A percentile compares a stretch with the other conserved stretches of the same genome.
phyloP scores from a whole-genome alignment of 2,113 vertebrate genomes.

The Genyomyrus donnyi region DNA sequence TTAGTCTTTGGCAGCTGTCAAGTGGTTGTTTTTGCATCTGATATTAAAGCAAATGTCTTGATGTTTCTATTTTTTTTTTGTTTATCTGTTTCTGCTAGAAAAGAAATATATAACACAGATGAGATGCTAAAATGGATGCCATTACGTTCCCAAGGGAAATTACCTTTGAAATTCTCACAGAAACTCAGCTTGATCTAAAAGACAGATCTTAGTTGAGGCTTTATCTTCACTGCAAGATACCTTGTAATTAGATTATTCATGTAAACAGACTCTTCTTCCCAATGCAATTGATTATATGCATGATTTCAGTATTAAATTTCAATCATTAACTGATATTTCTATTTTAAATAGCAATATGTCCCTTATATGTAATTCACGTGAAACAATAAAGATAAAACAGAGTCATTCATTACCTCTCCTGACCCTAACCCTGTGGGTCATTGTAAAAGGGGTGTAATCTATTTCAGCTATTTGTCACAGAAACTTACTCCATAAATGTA shows the following conservation, averaged over 20 bases:
- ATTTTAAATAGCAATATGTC: not conserved
- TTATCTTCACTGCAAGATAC: not conserved
- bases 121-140: not conserved
- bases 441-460: not conserved
- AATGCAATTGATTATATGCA: not conserved
- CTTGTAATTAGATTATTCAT: not conserved
- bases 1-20: not conserved
- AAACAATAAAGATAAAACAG: not conserved
- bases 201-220: not conserved
- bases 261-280: not conserved
- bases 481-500: not conserved
- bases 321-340: not conserved
- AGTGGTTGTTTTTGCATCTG: not conserved
- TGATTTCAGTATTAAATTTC: not conserved
- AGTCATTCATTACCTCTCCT: not conserved
- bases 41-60: not conserved
- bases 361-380: not conserved
- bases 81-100: not conserved
- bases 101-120: not conserved
- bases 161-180: not conserved
- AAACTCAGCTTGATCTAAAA: not conserved
- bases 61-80: not conserved
- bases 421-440: not conserved
- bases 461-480: not conserved
- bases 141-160: not conserved